phyloP scores from a whole-genome alignment of 2,888 invertebrate species.

The Slavum lentiscoides region DNA sequence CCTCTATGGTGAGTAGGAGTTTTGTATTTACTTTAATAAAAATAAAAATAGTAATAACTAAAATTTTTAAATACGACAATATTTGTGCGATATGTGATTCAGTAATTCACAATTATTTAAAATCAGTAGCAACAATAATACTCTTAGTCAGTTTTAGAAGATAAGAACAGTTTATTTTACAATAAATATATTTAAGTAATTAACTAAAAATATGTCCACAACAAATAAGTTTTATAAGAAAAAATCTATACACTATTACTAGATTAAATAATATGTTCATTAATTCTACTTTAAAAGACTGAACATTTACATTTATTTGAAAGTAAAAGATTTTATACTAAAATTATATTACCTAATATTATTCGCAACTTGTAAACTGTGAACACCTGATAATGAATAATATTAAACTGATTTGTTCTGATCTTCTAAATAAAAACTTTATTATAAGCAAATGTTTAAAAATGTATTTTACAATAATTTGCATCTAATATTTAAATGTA shows the following conservation, averaged over 20 bases:
- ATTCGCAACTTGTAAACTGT: no score
- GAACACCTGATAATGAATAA: not conserved
- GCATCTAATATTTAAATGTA: not conserved
- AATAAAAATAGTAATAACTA: slow-evolving; percentile 52
- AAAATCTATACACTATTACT: no score
- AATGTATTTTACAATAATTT: not conserved
- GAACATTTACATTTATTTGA: no score
- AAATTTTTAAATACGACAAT: slow-evolving; percentile 19
- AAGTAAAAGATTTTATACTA: not conserved
- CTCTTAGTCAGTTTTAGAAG: not conserved
- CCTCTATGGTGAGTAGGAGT: slow-evolving; percentile 54
- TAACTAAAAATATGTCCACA: not conserved
- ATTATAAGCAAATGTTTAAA: not conserved
- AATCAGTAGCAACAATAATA: slow-evolving; percentile 39
- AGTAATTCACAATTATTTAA: slow-evolving; percentile 5
- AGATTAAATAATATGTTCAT: no score
- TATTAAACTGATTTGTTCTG: not conserved
- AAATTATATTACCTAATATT: not conserved
- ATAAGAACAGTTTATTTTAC: not conserved
- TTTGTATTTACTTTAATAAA: slow-evolving; percentile 55
- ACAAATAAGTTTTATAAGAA: no score
- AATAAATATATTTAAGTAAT: not conserved
- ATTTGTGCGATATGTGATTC: slow-evolving; percentile 27
- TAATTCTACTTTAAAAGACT: no score
- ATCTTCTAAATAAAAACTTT: not conserved